phyloP scores from a whole-genome alignment of 1,140 invertebrate species.

The Macrobrachium rosenbergii region DNA sequence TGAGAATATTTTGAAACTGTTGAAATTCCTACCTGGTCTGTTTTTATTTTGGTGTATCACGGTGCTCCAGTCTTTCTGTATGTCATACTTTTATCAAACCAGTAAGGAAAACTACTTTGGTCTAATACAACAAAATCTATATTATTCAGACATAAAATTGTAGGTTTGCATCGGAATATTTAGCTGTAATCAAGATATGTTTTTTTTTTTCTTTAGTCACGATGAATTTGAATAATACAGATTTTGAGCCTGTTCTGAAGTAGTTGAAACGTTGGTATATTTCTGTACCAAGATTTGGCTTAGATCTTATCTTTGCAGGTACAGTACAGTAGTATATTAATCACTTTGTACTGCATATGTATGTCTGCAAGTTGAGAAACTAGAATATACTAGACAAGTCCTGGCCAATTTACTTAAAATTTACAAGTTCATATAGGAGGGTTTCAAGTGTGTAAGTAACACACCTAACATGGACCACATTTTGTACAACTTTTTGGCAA shows the following conservation, averaged over 20 bases:
- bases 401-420: conserved; percentile 45
- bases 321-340: neutral
- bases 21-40: conserved; percentile 21
- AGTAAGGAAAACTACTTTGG: too few relatives aligned
- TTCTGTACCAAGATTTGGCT: conserved; percentile 31
- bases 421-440: conserved; percentile 49
- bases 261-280: neutral
- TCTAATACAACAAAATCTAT: too few relatives aligned
- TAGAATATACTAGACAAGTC: conserved; percentile 9
- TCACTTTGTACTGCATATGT: conserved; percentile 25
- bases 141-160: too few relatives aligned
- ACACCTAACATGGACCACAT: conserved; percentile 61
- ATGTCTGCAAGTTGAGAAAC: conserved; percentile 25
- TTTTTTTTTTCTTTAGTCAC: too few relatives aligned
- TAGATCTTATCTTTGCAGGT: conserved; percentile 33
- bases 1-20: neutral
- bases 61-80: conserved; percentile 50
- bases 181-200: too few relatives aligned
- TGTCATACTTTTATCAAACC: conserved; percentile 1
- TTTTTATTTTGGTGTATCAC: conserved; percentile 45
- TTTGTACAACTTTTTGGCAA: conserved; percentile 63
- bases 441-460: conserved; percentile 56
- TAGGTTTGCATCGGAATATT: too few relatives aligned
- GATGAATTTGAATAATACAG: too few relatives aligned
- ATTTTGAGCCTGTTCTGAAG: too few relatives aligned